Evolutionary conservation across 1,140 invertebrate species (phyloP).

Genomic region (Lucilia cuprina): DNA sequence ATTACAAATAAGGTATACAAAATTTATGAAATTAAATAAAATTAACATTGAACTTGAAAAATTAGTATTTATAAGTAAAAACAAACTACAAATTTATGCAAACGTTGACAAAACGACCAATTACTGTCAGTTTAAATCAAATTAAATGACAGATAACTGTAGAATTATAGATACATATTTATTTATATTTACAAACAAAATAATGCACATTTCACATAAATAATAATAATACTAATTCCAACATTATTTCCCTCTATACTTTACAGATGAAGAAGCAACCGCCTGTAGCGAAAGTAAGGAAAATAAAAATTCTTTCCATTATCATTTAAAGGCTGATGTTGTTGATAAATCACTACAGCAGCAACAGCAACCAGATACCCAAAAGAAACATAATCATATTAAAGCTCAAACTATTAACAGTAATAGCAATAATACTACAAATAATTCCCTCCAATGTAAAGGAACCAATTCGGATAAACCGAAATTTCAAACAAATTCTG

Average conservation of each 20-base stretch:
- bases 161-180: not conserved
- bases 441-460: constrained; percentile 21
- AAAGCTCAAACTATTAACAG: not conserved
- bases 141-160: not conserved
- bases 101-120: not conserved
- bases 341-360: not conserved
- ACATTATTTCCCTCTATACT: not conserved
- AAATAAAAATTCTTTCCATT: not conserved
- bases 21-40: too few relatives aligned
- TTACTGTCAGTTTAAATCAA: not conserved
- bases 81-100: not conserved
- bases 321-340: constrained; percentile 18
- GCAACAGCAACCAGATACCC: not conserved
- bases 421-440: not conserved
- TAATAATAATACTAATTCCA: not conserved
- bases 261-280: constrained; percentile 22
- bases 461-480: constrained; percentile 13
- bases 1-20: too few relatives aligned
- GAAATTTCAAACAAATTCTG: not conserved
- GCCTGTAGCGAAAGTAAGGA: constrained; percentile 6
- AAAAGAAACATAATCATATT: not conserved
- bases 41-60: not conserved
- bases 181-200: not conserved
- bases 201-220: not conserved
- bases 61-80: not conserved